Evolutionary conservation across 1,140 invertebrate species (phyloP).

Genomic region (Helicoverpa zea): DNA sequence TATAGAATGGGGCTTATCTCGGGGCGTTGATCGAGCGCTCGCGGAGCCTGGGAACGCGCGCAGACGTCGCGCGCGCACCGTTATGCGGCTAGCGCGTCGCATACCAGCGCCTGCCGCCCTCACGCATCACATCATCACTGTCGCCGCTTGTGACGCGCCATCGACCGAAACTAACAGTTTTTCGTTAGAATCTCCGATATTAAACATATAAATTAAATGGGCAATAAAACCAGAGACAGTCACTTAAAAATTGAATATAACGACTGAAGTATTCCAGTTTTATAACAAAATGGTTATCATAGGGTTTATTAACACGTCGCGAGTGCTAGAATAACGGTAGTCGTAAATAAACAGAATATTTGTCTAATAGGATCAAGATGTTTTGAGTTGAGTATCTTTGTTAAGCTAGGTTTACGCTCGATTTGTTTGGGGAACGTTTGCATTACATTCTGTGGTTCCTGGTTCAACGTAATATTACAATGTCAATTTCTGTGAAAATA

Average conservation of each 20-base stretch:
- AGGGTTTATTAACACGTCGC: slow-evolving; percentile 23
- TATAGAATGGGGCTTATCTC: slow-evolving; percentile 81
- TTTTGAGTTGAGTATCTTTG: slow-evolving; percentile 1
- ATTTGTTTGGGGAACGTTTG: neutral
- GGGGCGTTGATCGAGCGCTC: slow-evolving; percentile 73
- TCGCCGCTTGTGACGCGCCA: slow-evolving; percentile 47
- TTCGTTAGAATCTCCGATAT: slow-evolving; percentile 31
- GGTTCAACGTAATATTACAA: neutral
- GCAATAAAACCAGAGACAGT: slow-evolving; percentile 38
- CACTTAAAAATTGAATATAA: slow-evolving; percentile 36
- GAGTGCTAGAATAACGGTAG: slow-evolving; percentile 4
- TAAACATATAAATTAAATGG: slow-evolving; percentile 48
- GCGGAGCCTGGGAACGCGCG: slow-evolving; percentile 57
- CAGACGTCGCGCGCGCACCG: slow-evolving; percentile 50
- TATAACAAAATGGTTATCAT: slow-evolving; percentile 5
- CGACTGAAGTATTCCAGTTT: slow-evolving; percentile 19
- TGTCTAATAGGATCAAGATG: slow-evolving; percentile 13
- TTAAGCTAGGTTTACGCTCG: slow-evolving; percentile 16
- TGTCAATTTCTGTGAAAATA: neutral
- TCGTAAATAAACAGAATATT: slow-evolving; percentile 6
- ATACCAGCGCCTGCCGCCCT: slow-evolving; percentile 59
- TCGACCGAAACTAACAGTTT: slow-evolving; percentile 18
- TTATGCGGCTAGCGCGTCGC: slow-evolving; percentile 50
- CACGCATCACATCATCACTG: slow-evolving; percentile 50
- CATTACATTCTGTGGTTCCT: neutral